Conservation (phyloP, 2,797 vertebrate genomes). For the Chelon labrosus region DNA sequence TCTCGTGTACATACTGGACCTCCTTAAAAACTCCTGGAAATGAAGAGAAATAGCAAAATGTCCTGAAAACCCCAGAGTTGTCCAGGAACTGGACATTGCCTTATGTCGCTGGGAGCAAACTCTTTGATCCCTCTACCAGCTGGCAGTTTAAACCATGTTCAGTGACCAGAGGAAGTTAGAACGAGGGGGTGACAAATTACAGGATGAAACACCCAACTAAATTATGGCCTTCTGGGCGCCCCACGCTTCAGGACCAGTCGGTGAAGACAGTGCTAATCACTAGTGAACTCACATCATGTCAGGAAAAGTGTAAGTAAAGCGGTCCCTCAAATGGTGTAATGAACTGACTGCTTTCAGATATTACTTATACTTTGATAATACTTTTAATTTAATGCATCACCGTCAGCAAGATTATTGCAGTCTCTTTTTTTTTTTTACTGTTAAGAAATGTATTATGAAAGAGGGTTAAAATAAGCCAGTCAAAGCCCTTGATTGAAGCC, state of each 20-base stretch:
- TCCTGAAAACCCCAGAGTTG: no score
- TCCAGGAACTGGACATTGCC: no score
- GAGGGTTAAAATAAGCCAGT: no score
- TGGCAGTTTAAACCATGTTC: not conserved
- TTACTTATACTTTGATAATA: not conserved
- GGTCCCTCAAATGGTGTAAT: not conserved
- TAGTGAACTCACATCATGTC: not conserved
- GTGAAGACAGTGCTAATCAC: not conserved
- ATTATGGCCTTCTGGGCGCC: not conserved
- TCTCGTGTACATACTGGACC: no score
- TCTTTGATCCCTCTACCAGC: not conserved
- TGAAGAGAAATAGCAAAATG: not conserved
- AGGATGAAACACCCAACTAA: not conserved
- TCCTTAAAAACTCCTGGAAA: not conserved
- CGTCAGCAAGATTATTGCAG: no score
- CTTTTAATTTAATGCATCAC: no score
- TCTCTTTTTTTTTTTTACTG: no score
- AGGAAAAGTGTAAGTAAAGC: not conserved
- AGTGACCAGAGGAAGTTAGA: not conserved
- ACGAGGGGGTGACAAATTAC: not conserved
- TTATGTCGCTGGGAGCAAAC: no score
- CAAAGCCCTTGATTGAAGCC: no score
- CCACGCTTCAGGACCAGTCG: not conserved
- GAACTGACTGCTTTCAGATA: not conserved
- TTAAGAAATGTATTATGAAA: no score